Evolutionary conservation across 2,888 invertebrate species (phyloP).

Genomic region (Noctua pronuba): DNA sequence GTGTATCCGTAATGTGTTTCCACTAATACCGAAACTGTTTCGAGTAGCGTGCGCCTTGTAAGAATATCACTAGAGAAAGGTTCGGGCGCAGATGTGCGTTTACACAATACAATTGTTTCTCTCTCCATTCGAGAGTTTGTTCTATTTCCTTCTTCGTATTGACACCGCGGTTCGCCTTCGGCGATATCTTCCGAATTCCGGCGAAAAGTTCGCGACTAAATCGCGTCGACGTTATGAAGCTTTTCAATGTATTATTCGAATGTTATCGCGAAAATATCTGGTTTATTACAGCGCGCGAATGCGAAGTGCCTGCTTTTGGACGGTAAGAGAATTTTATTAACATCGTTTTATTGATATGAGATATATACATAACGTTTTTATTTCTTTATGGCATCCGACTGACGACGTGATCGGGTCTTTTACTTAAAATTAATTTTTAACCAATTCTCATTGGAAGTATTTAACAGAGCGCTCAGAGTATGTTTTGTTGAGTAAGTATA

Average conservation of each 20-base stretch:
- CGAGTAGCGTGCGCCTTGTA: constrained; percentile 39
- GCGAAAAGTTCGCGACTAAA: constrained; percentile 61
- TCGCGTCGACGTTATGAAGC: constrained; percentile 66
- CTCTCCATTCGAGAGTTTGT: constrained; percentile 60
- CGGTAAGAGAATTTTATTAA: constrained; percentile 68
- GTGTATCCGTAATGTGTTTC: constrained; percentile 50
- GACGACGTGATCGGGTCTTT: constrained; percentile 13
- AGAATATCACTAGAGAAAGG: constrained; percentile 58
- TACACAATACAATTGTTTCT: constrained; percentile 67
- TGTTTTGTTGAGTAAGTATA: background rate
- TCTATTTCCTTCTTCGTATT: constrained; percentile 61
- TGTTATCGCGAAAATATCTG: constrained; percentile 72
- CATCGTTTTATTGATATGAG: constrained; percentile 65
- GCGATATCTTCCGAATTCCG: constrained; percentile 63
- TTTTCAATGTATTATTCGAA: constrained; percentile 74
- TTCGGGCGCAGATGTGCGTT: constrained; percentile 66
- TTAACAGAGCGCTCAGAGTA: too few relatives aligned
- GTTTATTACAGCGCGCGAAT: constrained; percentile 71
- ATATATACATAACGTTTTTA: constrained; percentile 50
- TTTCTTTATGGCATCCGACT: constrained; percentile 40
- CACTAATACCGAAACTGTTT: constrained; percentile 45
- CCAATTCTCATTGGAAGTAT: background rate
- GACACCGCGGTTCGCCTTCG: constrained; percentile 55
- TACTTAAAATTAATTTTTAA: constrained; percentile 2
- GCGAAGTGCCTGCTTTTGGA: constrained; percentile 70